Evolutionary conservation across 1,140 invertebrate genomes (phyloP).

Genomic region (Rhagoletis pomonella): DNA sequence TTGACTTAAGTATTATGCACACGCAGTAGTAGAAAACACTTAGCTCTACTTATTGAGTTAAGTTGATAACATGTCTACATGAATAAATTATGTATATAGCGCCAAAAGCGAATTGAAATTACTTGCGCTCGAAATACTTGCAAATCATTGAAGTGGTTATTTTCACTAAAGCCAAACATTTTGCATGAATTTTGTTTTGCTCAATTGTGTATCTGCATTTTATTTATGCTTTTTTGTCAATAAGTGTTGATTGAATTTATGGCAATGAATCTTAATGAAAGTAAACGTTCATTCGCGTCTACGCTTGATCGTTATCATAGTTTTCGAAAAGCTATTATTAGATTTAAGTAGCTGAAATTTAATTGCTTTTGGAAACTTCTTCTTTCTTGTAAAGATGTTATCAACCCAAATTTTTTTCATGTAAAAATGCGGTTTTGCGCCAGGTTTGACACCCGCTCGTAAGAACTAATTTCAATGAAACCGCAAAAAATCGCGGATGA

Average conservation of each 20-base stretch:
- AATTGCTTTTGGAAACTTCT: too few species aligned
- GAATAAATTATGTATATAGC: neutral
- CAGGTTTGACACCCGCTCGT: too few species aligned
- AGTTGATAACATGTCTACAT: neutral
- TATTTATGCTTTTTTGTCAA: neutral
- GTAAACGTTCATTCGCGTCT: neutral
- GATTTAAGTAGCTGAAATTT: too few species aligned
- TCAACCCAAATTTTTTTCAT: too few species aligned
- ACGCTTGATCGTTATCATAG: too few species aligned
- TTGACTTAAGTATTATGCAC: neutral
- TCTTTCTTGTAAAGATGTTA: too few species aligned
- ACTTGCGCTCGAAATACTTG: neutral
- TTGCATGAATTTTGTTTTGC: conserved; percentile 6
- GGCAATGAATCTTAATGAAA: neutral
- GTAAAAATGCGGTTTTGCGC: too few species aligned
- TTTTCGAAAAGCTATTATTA: too few species aligned
- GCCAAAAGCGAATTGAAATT: neutral
- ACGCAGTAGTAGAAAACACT: neutral
- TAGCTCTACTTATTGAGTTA: neutral
- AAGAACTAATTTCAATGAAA: too few species aligned
- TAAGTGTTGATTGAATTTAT: neutral
- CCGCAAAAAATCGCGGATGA: too few species aligned
- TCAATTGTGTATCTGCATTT: neutral
- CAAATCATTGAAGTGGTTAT: neutral
- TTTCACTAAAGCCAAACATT: neutral